Evolutionary conservation across 2,797 vertebrate genomes (phyloP).

Genomic region (Pteropus rufus): DNA sequence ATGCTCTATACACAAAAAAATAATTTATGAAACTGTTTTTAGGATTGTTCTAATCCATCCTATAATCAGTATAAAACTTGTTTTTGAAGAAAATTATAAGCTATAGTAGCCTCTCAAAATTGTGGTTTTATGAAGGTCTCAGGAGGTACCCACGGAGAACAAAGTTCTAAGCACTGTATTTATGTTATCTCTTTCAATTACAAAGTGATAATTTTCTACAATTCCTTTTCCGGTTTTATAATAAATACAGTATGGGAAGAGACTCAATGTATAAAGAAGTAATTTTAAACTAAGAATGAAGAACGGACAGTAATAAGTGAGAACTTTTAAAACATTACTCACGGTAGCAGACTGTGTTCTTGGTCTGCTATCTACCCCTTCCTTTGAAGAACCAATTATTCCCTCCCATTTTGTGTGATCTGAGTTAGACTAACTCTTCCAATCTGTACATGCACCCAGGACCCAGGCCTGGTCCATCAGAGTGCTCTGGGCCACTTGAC

Average conservation of each 20-base stretch:
- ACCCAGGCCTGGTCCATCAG: not conserved
- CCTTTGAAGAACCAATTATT: not conserved
- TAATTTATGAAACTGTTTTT: not conserved
- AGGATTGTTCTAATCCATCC: not conserved
- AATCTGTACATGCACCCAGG: not conserved
- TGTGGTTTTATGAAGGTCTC: not conserved
- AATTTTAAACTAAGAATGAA: conserved; percentile 22
- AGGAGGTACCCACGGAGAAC: not conserved
- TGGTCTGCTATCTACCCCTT: not conserved
- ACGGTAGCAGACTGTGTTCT: not conserved
- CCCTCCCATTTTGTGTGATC: not conserved
- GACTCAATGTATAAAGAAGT: conserved; percentile 8
- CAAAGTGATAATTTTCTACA: conserved; percentile 20
- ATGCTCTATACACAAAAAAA: not conserved
- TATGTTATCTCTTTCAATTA: conserved; percentile 24
- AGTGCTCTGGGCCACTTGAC: not conserved
- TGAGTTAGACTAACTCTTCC: not conserved
- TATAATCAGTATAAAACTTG: not conserved
- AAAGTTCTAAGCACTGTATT: not conserved
- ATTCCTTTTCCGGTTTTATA: conserved; percentile 30
- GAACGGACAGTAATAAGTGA: not conserved
- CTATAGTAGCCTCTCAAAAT: not conserved
- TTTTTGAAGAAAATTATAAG: not conserved
- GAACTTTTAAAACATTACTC: not conserved
- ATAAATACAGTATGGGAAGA: not conserved